phyloP scores from a whole-genome alignment of 2,113 vertebrate species.

The Ceyx margarethae region DNA sequence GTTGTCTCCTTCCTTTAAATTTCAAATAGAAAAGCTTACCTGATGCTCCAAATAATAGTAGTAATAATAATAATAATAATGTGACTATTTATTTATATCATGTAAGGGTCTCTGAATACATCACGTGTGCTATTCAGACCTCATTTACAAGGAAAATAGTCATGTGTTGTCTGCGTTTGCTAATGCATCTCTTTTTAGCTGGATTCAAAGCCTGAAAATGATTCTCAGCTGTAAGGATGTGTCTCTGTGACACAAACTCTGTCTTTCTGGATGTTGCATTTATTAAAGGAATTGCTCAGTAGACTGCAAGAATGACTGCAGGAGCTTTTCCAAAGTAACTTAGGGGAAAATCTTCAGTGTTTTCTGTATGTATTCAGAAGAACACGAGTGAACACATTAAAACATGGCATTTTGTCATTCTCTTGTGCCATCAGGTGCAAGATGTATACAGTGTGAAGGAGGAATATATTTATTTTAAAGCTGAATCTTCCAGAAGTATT shows the following conservation, averaged over 20 bases:
- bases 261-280: background rate
- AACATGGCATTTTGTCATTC: background rate
- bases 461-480: background rate
- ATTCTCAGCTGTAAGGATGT: conserved; percentile 13
- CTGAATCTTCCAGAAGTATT: background rate
- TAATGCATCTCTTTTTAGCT: background rate
- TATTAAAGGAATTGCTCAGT: background rate
- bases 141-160: background rate
- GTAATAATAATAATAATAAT: background rate
- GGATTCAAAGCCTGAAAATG: conserved; percentile 14
- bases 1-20: background rate
- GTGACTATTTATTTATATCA: background rate
- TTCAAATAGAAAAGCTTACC: background rate
- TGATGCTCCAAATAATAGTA: background rate
- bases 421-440: background rate
- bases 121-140: background rate
- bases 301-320: background rate
- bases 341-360: background rate
- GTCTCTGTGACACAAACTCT: background rate
- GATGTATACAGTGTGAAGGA: background rate
- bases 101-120: background rate
- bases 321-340: conserved; percentile 5
- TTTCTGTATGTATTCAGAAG: background rate
- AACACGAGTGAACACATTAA: background rate
- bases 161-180: background rate